These are phyloP conservation scores for Erannis defoliaria DNA, from an alignment of 2,888 invertebrate genomes.

Conservation along the genomic window DNA sequence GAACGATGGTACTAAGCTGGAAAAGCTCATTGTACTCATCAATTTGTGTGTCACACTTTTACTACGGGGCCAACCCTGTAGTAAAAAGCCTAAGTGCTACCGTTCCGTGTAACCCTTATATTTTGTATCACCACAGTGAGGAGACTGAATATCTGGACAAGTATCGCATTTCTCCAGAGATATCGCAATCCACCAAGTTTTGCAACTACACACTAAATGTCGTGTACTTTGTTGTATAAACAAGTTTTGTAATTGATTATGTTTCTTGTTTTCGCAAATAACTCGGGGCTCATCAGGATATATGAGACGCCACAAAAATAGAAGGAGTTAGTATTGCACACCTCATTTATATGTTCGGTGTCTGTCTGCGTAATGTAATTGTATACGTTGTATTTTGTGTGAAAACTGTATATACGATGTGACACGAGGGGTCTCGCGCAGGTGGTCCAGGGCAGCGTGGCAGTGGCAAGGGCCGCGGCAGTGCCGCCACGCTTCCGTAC, in stretches of 20 bases:
- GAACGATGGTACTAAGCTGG: too few species aligned
- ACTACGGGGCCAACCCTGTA: too few species aligned
- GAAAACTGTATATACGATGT: slow-evolving; percentile 2
- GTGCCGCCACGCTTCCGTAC: slow-evolving; percentile 77
- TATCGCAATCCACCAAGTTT: background rate
- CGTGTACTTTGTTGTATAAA: background rate
- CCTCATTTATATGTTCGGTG: slow-evolving; percentile 29
- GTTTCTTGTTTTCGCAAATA: slow-evolving; percentile 29
- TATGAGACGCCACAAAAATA: slow-evolving; percentile 9
- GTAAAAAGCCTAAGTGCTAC: too few species aligned
- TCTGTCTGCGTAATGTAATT: slow-evolving; percentile 16
- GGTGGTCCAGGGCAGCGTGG: slow-evolving; percentile 71
- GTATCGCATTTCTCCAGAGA: background rate
- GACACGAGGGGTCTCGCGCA: slow-evolving; percentile 20
- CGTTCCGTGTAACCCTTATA: too few species aligned
- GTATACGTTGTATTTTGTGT: background rate
- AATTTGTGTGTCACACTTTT: too few species aligned
- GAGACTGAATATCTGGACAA: background rate
- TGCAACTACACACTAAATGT: background rate
- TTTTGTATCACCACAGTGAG: background rate
- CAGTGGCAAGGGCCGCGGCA: slow-evolving; percentile 78
- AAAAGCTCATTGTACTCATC: too few species aligned
- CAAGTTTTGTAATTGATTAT: slow-evolving; percentile 10
- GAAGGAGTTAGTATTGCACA: slow-evolving; percentile 33
- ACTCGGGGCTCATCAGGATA: slow-evolving; percentile 14